Evolutionary conservation across 2,888 invertebrate species (phyloP), one percentile per base, ranked within the genome.

Genomic region (Drosophila paramelanica): DNA sequence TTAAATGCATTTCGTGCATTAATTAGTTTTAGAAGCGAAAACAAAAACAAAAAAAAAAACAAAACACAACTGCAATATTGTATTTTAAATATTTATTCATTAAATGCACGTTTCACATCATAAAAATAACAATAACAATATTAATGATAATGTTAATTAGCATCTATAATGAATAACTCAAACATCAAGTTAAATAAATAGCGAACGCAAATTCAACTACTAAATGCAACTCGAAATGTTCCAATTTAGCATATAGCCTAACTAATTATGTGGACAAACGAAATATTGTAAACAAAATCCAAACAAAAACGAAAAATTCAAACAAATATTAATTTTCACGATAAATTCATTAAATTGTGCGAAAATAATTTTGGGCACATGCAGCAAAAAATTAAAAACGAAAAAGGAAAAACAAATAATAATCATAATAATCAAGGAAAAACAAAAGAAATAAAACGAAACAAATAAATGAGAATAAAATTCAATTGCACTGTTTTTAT

Each of bases 71-170:
- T 89, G 88, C 84, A 89, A 89, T 89, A 89, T 71, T 83, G 79
- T 86, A 90, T 89, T 82, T 81, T 77, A 90, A 89, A 88, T 81
- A 88, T 79, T 88, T 75, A 83, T 78, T 85, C 88, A 88, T 81
- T 67, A 89, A 88, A 70, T 42, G 81, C 81, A 78, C 64, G 49
- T 46, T 66, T 71, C 59, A 60, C 67, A 68, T 39, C 67, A 55
- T 57, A 84, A 50, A 41, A 61, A 66, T 43, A 70, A 72, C 57
- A 33, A 50, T 33, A 75, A 72, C 65, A 69, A 64, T 60, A 81
- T 77, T 77, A 74, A 70, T 66, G 66, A 73, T 81, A 82, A 73
- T 68, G 72, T 64, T 88, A 83, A 82, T 86, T 80, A 84, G 79
- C 66, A 53, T 60, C 61, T 73, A 86, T 62, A 80, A 83, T 77